Evolutionary conservation across 2,888 invertebrate genomes (phyloP), one percentile per base, ranked within the genome.

Genomic region (Cheiracanthium punctorium): DNA sequence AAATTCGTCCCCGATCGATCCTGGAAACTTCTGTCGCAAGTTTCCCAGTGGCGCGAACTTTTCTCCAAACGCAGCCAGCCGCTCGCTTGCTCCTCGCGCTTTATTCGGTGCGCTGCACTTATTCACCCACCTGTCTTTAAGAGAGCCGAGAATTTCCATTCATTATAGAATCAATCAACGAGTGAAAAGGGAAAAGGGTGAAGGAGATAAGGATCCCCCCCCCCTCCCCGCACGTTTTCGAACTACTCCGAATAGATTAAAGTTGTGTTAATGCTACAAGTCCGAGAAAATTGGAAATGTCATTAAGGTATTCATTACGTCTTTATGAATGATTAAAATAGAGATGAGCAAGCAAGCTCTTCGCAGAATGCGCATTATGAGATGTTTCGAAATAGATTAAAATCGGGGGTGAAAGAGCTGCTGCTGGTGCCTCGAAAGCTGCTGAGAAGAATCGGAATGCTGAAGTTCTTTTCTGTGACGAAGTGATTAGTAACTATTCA

Each of bases 241-340:
- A n/a, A 58, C 24, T 24, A 24, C 58, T 58, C 58, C 1, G 58
- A 24, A 58, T 58, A 58, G 58, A 58, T 58, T 58, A 58, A 58
- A 58, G 58, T 58, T 58, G 14, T 58, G 58, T 24, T 58, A 24
- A 58, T 58, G 58, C 58, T 58, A 58, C 58, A 58, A 58, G 58
- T 58, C 58, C 24, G 20, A 58, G 58, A 58, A 58, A 58, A 58
- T 58, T 58, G 58, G 58, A 58, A 58, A 58, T 58, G 58, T 58
- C 58, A 58, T 58, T 58, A 58, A 24, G 58, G 58, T 24, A 24
- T 58, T 58, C 58, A 58, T 58, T 58, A 58, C 58, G 58, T 58
- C 58, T 58, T 58, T 58, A 58, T 58, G 58, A 58, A 58, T 58
- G 24, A 58, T 58, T 58, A 58, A 58, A 58, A 58, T 20, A 24